Evolutionary conservation across 2,113 vertebrate species (phyloP), one percentile per base, ranked within the genome.

Genomic region (Gasterosteus aculeatus): DNA sequence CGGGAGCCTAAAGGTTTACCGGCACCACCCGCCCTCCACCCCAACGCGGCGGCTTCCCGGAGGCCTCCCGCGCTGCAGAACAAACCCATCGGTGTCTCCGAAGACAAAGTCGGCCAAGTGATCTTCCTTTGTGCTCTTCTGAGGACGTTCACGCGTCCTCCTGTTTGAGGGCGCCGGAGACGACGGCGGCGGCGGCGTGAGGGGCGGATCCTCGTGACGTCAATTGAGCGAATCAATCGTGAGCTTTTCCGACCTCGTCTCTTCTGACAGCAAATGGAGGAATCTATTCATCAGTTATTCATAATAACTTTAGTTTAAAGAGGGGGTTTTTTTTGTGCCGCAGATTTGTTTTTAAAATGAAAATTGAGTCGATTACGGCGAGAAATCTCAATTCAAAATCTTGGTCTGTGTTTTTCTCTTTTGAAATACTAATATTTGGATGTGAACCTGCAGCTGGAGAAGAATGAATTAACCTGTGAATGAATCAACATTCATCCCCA

Each of bases 391-490:
- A 83, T 78, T 41, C 56, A 6, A 84, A 81, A 88, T 84, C 2
- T 70, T 71, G n/a, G 7, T 39, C 60, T 69, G 47, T 31, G 74
- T 76, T 71, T 81, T 69, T 59, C 72, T 76, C 71, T 70, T 53
- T 87, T 89, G 75, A 89, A 89, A 88, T 62, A 85, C 75, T 82
- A 82, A 83, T 91, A 91, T 91, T 92, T 91, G 88, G 83, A 90
- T 87, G 62, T 83, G 85, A 89, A 85, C 84, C 81, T 87, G 84
- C 90, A 92, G 88, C 89, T 91, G 91, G 66, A 87, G 77, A 91
- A 78, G 83, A 86, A 81, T 81, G 80, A 92, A 91, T 92, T 87
- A 92, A 92, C 90, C 88, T 90, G 86, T 63, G 80, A 87, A 86
- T 85, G 69, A 88, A 87, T 81, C 68, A 83, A 92, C 83, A 67